Percentiles rank a stretch among this genome's conserved stretches.
Evolutionary conservation across 2,113 vertebrate species (phyloP).

Genomic region (Sorex fumeus): DNA sequence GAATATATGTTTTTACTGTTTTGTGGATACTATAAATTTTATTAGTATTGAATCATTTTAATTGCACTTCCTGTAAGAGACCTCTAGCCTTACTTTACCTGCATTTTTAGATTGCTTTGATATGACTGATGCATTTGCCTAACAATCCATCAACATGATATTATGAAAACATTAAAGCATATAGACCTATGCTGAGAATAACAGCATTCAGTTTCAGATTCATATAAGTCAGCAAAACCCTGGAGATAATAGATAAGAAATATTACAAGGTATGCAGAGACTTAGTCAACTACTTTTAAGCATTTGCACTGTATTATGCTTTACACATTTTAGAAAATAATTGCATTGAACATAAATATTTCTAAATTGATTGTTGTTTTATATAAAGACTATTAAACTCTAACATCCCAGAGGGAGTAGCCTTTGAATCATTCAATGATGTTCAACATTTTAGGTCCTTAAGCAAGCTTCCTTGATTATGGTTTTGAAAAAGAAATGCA

Average conservation of each 20-base stretch:
- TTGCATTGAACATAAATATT: constrained; percentile 48
- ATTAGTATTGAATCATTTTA: constrained; percentile 77
- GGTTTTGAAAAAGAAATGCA: constrained; percentile 71
- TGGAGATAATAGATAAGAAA: constrained; percentile 73
- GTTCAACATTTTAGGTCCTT: constrained; percentile 65
- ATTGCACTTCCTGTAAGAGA: constrained; percentile 77
- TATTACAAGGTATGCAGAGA: constrained; percentile 42
- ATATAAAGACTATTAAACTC: constrained; percentile 44
- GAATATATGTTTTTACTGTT: constrained; percentile 63
- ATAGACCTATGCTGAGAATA: constrained; percentile 75
- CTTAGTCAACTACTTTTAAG: constrained; percentile 71
- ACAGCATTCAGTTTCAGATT: constrained; percentile 67
- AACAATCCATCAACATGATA: constrained; percentile 76
- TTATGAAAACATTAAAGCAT: constrained; percentile 78
- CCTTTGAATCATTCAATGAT: constrained; percentile 31
- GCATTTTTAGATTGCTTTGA: constrained; percentile 76
- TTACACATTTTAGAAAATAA: constrained; percentile 39
- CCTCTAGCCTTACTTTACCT: constrained; percentile 33
- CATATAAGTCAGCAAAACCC: constrained; percentile 70
- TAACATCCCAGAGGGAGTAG: constrained; percentile 34
- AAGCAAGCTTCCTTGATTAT: constrained; percentile 66
- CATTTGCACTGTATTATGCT: constrained; percentile 1
- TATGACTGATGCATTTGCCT: constrained; percentile 75
- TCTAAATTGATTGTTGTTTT: constrained; percentile 50
- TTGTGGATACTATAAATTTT: constrained; percentile 75